phyloP scores from a whole-genome alignment of 2,888 invertebrate species.

The Entomobrya proxima region DNA sequence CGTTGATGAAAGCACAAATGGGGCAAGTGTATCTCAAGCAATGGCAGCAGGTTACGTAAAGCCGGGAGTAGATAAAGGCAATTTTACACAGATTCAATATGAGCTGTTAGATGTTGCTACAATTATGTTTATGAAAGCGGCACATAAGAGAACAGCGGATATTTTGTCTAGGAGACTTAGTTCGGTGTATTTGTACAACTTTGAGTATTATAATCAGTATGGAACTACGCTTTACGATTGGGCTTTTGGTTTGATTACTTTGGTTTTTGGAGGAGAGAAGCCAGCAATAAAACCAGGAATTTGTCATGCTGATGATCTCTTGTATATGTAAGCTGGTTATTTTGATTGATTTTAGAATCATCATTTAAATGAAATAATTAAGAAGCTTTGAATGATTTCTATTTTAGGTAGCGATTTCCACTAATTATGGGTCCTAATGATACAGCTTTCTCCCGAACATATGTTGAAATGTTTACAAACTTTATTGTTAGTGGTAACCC shows the following conservation, averaged over 20 bases:
- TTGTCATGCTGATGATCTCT: constrained; percentile 71
- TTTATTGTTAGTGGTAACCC: background rate
- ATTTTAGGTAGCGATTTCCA: background rate
- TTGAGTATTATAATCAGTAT: constrained; percentile 65
- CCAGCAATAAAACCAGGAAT: constrained; percentile 61
- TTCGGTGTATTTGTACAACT: constrained; percentile 70
- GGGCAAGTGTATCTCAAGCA: constrained; percentile 58
- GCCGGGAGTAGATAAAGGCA: background rate
- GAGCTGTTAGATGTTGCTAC: constrained; percentile 60
- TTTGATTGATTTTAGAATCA: too few species aligned
- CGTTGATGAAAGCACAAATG: constrained; percentile 57
- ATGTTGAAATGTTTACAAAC: background rate
- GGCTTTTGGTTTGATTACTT: too few species aligned
- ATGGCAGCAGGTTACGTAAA: constrained; percentile 47
- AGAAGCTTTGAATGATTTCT: too few species aligned
- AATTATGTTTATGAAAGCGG: constrained; percentile 68
- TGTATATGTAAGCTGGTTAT: constrained; percentile 70
- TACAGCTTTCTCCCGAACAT: background rate
- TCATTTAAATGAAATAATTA: too few species aligned
- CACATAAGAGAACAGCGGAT: constrained; percentile 67
- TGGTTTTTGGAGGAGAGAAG: constrained; percentile 61
- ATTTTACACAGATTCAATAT: constrained; percentile 57
- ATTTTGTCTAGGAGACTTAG: constrained; percentile 59
- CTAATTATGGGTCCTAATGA: background rate
- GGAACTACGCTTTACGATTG: background rate